phyloP scores from a whole-genome alignment of 2,797 vertebrate species.

The Coregonus suidteri region DNA sequence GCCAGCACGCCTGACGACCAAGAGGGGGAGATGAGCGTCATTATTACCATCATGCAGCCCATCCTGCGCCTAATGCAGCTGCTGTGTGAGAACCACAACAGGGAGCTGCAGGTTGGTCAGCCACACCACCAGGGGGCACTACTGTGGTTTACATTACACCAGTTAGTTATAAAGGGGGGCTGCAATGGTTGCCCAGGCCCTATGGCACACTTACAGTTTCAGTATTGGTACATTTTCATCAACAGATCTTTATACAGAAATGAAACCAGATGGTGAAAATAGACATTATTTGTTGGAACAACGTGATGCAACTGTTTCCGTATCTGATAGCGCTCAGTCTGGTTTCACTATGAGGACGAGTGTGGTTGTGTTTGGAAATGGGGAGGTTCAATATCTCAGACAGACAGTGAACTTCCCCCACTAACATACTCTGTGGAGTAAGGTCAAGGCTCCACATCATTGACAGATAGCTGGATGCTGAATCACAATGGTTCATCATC shows the following conservation, averaged over 20 bases:
- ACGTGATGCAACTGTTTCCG: conserved; percentile 63
- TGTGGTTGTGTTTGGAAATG: conserved; percentile 49
- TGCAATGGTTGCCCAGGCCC: not conserved
- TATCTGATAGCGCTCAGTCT: conserved; percentile 63
- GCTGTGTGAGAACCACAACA: conserved; percentile 97
- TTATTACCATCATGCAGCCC: conserved; percentile 98
- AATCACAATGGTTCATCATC: conserved; percentile 10
- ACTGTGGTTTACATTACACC: not conserved
- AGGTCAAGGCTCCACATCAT: conserved; percentile 17
- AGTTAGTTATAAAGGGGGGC: not conserved
- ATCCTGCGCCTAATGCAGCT: conserved; percentile 97
- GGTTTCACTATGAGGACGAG: conserved; percentile 68
- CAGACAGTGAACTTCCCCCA: conserved; percentile 47
- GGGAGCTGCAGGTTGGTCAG: conserved; percentile 85
- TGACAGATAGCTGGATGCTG: conserved; percentile 19
- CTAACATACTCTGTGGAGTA: conserved; percentile 37
- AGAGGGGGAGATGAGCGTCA: conserved; percentile 94
- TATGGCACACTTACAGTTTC: not conserved
- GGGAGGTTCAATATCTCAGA: conserved; percentile 43
- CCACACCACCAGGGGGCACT: not conserved
- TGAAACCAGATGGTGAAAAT: conserved; percentile 65
- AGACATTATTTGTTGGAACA: conserved; percentile 57
- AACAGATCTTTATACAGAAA: conserved; percentile 59
- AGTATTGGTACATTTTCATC: conserved; percentile 42
- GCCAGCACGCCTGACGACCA: conserved; percentile 83